Base-by-base conservation (phyloP, 2,888 invertebrate genomes). In the Drosophila niveifrons region DNA sequence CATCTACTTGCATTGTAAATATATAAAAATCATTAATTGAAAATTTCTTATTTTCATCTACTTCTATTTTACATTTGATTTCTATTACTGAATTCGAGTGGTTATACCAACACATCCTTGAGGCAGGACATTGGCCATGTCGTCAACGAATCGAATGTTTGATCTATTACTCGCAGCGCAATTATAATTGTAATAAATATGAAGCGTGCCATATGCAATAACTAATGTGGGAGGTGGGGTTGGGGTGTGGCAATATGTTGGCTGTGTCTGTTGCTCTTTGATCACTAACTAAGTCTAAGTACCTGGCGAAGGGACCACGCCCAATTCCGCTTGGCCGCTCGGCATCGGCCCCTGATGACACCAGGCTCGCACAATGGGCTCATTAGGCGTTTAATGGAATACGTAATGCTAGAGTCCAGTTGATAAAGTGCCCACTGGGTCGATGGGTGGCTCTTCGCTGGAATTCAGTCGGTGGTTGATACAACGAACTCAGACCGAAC, bases 361-460 rank as follows among this genome's bases (percentile, higher is more conserved):
- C 73, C 78, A 62, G 64, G 18, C 63, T 46, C 48, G 65, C 75
- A 80, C 80, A 87, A 84, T 84, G 87, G 82, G 71, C 88, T 87
- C 84, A 84, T 84, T 84, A 84, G 82, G 68, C 84, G 80, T 82
- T 87, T 87, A 84, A 84, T 84, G 87, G 84, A 84, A 84, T 84
- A 84, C 78, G 82, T 84, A 84, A 84, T 84, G 85, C 56, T 46
- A 62, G 66, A 56, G 31, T 46, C 52, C 70, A 69, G 75, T 82
- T 85, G 85, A 84, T 87, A 85, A 84, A 84, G 82, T 82, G 82
- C 68, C 69, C 65, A 53, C 65, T 58, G 68, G 58, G 58, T 39
- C 46, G n/a, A 6, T 52, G 59, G 47, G 53, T 64, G 62, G 61
- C 51, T 34, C 44, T 58, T 67, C 47, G 50, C 48, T 15, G 56